phyloP scores from a whole-genome alignment of 2,888 invertebrate genomes.

The Aphodius sticticus region DNA sequence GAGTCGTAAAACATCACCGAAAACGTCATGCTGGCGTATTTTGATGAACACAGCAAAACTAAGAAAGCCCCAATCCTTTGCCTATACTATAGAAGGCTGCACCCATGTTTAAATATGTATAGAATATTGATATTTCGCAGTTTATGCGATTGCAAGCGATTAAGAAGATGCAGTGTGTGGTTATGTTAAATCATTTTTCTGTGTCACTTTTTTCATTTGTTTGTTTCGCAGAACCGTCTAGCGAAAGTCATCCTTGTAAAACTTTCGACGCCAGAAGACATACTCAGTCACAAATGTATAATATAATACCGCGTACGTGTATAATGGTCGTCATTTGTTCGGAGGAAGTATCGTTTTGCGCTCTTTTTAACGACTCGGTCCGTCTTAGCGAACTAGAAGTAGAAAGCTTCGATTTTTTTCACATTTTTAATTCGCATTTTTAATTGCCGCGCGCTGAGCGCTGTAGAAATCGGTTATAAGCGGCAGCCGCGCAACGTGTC shows the following conservation, averaged over 20 bases:
- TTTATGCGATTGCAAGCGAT: too few relatives aligned
- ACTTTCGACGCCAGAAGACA: background rate
- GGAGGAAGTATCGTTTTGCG: background rate
- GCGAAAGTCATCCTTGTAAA: background rate
- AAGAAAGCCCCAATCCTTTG: too few relatives aligned
- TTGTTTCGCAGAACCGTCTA: background rate
- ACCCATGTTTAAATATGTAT: too few relatives aligned
- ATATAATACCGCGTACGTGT: background rate
- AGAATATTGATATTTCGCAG: too few relatives aligned
- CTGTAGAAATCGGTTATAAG: background rate
- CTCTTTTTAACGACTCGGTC: background rate
- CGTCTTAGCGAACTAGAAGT: background rate
- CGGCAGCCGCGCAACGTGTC: background rate
- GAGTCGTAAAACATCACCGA: too few relatives aligned
- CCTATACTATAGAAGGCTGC: too few relatives aligned
- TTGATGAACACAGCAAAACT: too few relatives aligned
- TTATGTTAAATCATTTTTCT: background rate
- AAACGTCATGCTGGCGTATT: too few relatives aligned
- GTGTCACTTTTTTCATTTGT: background rate
- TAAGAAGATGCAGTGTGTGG: too few relatives aligned
- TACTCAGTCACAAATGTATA: background rate
- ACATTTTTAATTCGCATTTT: background rate
- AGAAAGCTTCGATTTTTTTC: background rate
- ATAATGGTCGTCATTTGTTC: background rate
- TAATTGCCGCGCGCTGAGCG: background rate